phyloP scores from a whole-genome alignment of 2,888 invertebrate species.

The Drepana falcataria region DNA sequence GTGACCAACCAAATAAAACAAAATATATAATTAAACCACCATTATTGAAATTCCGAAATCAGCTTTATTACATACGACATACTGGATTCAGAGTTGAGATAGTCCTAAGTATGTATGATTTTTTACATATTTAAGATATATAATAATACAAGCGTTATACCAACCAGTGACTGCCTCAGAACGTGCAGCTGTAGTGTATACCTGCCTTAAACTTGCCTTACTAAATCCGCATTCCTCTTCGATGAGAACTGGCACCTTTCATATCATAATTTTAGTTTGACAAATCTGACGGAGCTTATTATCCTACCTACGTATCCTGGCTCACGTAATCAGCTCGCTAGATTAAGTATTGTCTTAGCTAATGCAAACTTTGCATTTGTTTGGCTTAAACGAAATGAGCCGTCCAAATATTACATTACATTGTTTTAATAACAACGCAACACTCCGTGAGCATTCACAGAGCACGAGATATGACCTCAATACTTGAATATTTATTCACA shows the following conservation, averaged over 20 bases:
- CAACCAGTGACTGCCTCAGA: not conserved
- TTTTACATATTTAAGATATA: too few species aligned
- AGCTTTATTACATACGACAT: too few species aligned
- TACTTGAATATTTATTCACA: slow-evolving; percentile 56
- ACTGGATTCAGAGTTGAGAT: too few species aligned
- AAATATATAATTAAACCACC: too few species aligned
- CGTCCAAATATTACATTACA: slow-evolving; percentile 57
- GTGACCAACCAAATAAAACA: too few species aligned
- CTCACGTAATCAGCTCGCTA: slow-evolving; percentile 16
- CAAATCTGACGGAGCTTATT: not conserved
- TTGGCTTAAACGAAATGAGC: slow-evolving; percentile 39
- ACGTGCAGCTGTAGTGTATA: not conserved
- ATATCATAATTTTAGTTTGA: not conserved
- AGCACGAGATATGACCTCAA: slow-evolving; percentile 62
- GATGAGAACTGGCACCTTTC: not conserved
- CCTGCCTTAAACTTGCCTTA: not conserved
- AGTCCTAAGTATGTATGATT: too few species aligned
- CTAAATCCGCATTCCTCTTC: not conserved
- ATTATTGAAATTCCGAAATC: too few species aligned
- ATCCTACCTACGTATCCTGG: not conserved
- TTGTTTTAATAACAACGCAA: slow-evolving; percentile 40
- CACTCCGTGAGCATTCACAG: slow-evolving; percentile 48
- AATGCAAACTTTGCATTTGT: slow-evolving; percentile 17
- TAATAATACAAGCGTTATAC: too few species aligned
- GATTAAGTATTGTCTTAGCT: slow-evolving; percentile 39